phyloP scores from a whole-genome alignment of 2,797 vertebrate genomes.

The Botia almorhae region DNA sequence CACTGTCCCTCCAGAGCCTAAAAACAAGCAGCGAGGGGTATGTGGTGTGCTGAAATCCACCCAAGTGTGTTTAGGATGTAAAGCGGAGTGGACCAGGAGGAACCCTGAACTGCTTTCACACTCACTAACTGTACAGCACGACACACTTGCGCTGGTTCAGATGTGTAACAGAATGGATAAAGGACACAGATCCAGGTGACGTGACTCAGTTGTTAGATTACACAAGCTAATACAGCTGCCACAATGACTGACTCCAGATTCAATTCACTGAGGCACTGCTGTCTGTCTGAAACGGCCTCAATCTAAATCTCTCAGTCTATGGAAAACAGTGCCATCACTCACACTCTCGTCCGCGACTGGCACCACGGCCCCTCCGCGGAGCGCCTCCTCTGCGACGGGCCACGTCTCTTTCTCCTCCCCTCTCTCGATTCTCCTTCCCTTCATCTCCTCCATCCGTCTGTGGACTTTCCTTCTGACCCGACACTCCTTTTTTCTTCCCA shows the following conservation, averaged over 20 bases:
- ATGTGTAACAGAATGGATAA: not conserved
- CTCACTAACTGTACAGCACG: no score
- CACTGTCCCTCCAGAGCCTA: conserved; percentile 41
- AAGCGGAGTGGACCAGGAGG: not conserved
- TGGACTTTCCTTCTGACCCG: conserved; percentile 91
- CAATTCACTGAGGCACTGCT: not conserved
- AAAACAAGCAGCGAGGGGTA: conserved; percentile 36
- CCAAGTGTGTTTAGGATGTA: not conserved
- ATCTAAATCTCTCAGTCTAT: not conserved
- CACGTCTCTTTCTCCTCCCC: conserved; percentile 87
- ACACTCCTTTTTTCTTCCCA: conserved; percentile 97
- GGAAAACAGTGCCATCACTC: conserved; percentile 61
- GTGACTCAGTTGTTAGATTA: not conserved
- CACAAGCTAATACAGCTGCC: not conserved
- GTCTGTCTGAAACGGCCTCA: not conserved
- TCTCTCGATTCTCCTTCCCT: conserved; percentile 93
- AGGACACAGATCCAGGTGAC: not conserved
- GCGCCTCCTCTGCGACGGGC: conserved; percentile 89
- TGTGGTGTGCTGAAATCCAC: conserved; percentile 31
- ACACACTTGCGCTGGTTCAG: not conserved
- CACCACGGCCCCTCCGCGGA: conserved; percentile 86
- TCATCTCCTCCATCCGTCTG: conserved; percentile 90
- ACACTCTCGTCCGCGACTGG: conserved; percentile 96
- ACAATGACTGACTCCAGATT: not conserved
- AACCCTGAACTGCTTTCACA: no score